phyloP scores from a whole-genome alignment of 2,888 invertebrate genomes.

The Agrypnus murinus region DNA sequence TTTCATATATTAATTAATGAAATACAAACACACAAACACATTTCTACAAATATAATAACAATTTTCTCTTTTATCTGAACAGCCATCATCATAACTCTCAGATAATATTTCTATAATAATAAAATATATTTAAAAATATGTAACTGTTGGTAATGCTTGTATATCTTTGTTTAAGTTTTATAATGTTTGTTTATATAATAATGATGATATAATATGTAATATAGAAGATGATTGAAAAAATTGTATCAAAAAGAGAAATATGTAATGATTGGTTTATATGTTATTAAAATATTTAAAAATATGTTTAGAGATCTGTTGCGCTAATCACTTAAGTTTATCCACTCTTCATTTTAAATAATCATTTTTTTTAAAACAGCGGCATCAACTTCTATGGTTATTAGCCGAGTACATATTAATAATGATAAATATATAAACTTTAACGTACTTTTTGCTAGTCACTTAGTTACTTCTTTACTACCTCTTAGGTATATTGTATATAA shows the following conservation, averaged over 20 bases:
- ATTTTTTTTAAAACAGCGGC: no score
- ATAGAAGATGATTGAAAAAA: constrained; percentile 17
- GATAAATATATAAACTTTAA: constrained; percentile 22
- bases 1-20: no score
- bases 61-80: background rate
- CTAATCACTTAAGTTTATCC: constrained; percentile 62
- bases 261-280: constrained; percentile 42
- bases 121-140: constrained; percentile 10
- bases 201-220: background rate
- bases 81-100: background rate
- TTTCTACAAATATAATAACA: background rate
- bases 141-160: constrained; percentile 56
- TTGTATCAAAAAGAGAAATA: constrained; percentile 28
- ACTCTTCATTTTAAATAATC: no score
- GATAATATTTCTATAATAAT: constrained; percentile 29
- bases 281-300: constrained; percentile 55
- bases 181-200: background rate
- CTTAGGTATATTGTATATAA: constrained; percentile 58
- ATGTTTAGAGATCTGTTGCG: constrained; percentile 65
- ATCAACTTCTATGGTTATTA: no score
- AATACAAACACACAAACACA: no score
- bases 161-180: constrained; percentile 39
- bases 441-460: constrained; percentile 58
- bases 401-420: background rate
- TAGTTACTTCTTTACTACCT: constrained; percentile 62